Percentiles rank a stretch among this genome's conserved stretches.
These are phyloP conservation scores for Oreochromis tanganicae DNA, from an alignment of 2,113 vertebrate genomes.

Conservation along the genomic window DNA sequence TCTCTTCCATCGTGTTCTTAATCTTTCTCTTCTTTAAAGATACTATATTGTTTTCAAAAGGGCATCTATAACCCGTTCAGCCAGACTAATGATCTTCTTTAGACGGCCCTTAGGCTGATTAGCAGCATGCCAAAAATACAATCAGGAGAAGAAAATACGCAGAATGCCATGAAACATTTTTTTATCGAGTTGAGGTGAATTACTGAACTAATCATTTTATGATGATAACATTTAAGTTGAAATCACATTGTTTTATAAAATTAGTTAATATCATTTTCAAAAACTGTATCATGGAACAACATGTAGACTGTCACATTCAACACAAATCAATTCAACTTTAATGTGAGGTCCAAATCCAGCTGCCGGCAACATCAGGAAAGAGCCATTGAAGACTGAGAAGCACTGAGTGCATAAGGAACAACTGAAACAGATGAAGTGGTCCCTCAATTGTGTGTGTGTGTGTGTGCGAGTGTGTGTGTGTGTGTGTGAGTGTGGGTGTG, in stretches of 20 bases:
- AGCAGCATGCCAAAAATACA: neutral
- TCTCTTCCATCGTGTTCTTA: neutral
- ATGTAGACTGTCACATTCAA: neutral
- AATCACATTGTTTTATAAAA: neutral
- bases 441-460: neutral
- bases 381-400: neutral
- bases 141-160: neutral
- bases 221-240: neutral
- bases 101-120: neutral
- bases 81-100: neutral
- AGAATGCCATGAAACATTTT: neutral
- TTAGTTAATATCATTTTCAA: neutral
- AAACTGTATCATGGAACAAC: neutral
- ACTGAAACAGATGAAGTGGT: neutral
- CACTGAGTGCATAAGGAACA: neutral
- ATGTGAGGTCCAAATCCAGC: neutral
- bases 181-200: neutral
- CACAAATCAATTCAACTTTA: neutral
- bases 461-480: neutral
- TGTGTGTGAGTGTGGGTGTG: neutral
- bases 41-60: neutral
- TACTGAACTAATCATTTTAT: neutral
- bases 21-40: neutral
- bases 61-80: neutral
- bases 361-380: rapidly evolving